phyloP scores from a whole-genome alignment of 2,113 vertebrate genomes.

The Piaya cayana region DNA sequence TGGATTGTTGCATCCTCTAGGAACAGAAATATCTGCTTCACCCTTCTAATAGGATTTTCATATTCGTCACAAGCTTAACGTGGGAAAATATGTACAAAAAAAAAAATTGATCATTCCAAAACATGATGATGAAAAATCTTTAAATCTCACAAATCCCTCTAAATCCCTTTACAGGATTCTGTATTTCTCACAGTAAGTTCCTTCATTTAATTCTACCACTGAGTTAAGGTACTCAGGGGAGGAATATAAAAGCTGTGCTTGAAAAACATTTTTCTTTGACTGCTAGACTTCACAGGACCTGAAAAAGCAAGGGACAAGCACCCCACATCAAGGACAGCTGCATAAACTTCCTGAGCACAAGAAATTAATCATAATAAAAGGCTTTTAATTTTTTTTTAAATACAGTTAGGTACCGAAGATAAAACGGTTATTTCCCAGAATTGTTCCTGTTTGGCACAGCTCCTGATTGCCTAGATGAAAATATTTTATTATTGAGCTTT shows the following conservation, averaged over 20 bases:
- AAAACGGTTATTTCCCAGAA: constrained; percentile 64
- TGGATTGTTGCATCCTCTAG: background rate
- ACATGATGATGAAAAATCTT: constrained; percentile 46
- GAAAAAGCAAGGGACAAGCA: background rate
- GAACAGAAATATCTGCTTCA: constrained; percentile 18
- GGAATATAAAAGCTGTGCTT: constrained; percentile 8
- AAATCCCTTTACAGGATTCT: constrained; percentile 54
- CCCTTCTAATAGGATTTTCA: constrained; percentile 46
- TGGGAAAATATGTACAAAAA: constrained; percentile 46
- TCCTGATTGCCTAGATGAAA: constrained; percentile 37
- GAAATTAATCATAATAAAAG: constrained; percentile 62
- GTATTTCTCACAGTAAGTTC: constrained; percentile 47
- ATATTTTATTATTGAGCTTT: constrained; percentile 53
- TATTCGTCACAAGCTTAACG: constrained; percentile 31
- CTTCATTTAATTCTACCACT: constrained; percentile 10
- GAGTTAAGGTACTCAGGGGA: constrained; percentile 39
- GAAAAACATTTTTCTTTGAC: constrained; percentile 34
- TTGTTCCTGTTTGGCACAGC: constrained; percentile 19
- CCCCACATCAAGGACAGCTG: constrained; percentile 37
- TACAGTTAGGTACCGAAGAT: constrained; percentile 57
- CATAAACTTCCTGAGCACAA: constrained; percentile 59
- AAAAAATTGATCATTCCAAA: constrained; percentile 32
- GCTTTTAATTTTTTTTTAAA: background rate
- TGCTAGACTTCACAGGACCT: constrained; percentile 23
- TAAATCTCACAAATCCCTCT: constrained; percentile 47